A percentile compares a stretch with the other conserved stretches of the same genome.
Evolutionary conservation across 1,140 invertebrate species (phyloP).

Genomic region (Lordiphosa collinella): DNA sequence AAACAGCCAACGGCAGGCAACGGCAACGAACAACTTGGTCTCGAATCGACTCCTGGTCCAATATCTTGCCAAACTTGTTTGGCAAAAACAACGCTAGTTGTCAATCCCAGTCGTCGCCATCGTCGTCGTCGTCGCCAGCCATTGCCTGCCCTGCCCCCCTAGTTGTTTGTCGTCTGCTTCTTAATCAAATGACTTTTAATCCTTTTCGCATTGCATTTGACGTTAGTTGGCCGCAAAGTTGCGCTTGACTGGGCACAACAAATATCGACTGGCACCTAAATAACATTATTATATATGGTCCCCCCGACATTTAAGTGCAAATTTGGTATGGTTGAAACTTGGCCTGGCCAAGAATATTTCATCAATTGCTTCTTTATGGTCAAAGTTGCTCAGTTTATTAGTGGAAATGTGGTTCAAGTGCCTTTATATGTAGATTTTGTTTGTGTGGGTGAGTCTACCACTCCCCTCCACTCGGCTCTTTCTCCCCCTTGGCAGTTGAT

Average conservation of each 20-base stretch:
- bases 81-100: constrained; percentile 47
- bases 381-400: constrained; percentile 21
- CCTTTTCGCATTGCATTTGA: constrained; percentile 76
- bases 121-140: constrained; percentile 7
- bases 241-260: constrained; percentile 33
- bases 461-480: too few species aligned
- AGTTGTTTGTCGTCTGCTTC: constrained; percentile 29
- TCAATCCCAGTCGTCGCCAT: constrained; percentile 36
- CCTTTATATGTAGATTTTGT: constrained; percentile 65
- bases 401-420: constrained; percentile 61
- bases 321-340: constrained; percentile 73
- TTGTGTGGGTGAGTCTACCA: constrained; percentile 3
- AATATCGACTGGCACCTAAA: constrained; percentile 46
- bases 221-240: constrained; percentile 50
- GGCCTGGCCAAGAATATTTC: constrained; percentile 13
- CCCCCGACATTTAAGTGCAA: constrained; percentile 75
- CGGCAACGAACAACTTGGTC: constrained; percentile 20
- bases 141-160: neutral
- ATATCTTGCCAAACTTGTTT: constrained; percentile 59
- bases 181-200: constrained; percentile 77
- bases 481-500: constrained; percentile 23
- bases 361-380: constrained; percentile 24
- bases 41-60: constrained; percentile 33
- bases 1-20: constrained; percentile 53
- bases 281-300: constrained; percentile 75